Conservation (phyloP, 2,113 vertebrate genomes). For the Paracanthobrama guichenoti region DNA sequence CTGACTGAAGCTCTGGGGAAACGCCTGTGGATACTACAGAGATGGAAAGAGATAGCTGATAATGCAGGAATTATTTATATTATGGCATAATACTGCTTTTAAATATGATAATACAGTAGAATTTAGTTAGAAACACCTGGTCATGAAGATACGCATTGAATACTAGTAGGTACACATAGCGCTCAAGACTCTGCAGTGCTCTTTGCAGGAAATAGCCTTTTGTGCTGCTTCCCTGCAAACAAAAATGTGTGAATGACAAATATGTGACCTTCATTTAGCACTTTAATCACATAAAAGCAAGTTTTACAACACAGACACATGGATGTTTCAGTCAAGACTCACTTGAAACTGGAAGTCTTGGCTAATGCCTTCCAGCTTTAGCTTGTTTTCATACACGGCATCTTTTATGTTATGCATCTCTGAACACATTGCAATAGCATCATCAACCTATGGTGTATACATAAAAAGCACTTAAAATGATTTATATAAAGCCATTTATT, state of each 20-base stretch:
- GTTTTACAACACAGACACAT: not conserved
- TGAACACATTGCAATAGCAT: slow-evolving; percentile 76
- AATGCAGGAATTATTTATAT: not conserved
- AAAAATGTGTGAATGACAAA: slow-evolving; percentile 1
- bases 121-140: slow-evolving; percentile 71
- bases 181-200: slow-evolving; percentile 78
- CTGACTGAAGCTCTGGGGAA: slow-evolving; percentile 85
- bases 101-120: not conserved
- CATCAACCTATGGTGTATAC: slow-evolving; percentile 74
- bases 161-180: slow-evolving; percentile 83
- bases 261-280: not conserved
- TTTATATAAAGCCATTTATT: not conserved
- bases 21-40: slow-evolving; percentile 81
- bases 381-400: slow-evolving; percentile 77
- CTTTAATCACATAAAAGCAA: not conserved
- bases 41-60: not conserved
- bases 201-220: slow-evolving; percentile 77
- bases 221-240: slow-evolving; percentile 74
- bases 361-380: slow-evolving; percentile 73
- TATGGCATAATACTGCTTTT: not conserved
- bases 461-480: not conserved
- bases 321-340: slow-evolving; percentile 21
- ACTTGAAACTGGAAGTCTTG: slow-evolving; percentile 79
- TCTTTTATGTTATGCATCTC: slow-evolving; percentile 85
- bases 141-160: slow-evolving; percentile 89